Evolutionary conservation across 2,888 invertebrate genomes (phyloP).

Genomic region (Eurytoma adleriae): DNA sequence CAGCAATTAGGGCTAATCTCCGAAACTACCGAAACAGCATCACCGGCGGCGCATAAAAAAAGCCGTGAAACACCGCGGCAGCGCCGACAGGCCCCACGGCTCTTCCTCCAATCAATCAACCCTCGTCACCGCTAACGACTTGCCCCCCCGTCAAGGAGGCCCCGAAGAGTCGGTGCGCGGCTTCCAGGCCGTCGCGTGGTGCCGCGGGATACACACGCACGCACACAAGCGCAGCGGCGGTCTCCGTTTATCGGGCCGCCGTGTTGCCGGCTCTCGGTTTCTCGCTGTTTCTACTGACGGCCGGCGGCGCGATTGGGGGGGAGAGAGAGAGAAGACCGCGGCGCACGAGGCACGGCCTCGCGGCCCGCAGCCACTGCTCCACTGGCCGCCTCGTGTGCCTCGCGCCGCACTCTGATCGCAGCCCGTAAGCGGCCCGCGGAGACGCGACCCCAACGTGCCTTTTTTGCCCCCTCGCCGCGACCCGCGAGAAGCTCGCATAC

Average conservation of each 20-base stretch:
- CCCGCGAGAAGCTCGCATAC: too few species aligned
- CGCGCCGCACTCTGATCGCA: neutral
- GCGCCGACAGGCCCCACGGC: too few species aligned
- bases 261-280: constrained; percentile 44
- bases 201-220: neutral
- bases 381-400: neutral
- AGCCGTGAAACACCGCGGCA: too few species aligned
- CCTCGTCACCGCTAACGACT: too few species aligned
- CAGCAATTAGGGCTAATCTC: too few species aligned
- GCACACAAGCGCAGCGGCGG: neutral
- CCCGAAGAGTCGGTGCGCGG: too few species aligned
- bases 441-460: too few species aligned
- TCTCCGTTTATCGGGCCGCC: neutral
- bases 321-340: neutral
- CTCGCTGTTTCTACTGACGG: constrained; percentile 16
- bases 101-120: too few species aligned
- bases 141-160: too few species aligned
- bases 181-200: neutral
- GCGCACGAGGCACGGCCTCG: neutral
- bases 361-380: constrained; percentile 3
- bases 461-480: neutral
- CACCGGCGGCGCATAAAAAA: too few species aligned
- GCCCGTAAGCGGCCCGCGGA: neutral
- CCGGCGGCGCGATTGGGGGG: neutral
- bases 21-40: too few species aligned